These are phyloP conservation scores for Heterohyrax brucei DNA, from an alignment of 2,797 vertebrate genomes.

Conservation along the genomic window DNA sequence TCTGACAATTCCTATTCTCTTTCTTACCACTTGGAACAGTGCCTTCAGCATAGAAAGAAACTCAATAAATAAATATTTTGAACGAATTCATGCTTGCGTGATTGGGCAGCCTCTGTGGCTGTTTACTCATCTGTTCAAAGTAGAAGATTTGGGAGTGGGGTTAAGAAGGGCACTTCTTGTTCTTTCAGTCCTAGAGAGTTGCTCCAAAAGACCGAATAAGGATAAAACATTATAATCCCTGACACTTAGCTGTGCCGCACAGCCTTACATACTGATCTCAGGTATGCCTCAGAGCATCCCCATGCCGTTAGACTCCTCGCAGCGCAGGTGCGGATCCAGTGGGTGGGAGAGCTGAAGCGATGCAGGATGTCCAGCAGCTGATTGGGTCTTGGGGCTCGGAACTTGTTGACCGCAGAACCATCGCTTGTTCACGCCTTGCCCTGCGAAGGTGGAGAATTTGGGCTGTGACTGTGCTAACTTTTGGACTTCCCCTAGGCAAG, in stretches of 20 bases:
- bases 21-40: not conserved
- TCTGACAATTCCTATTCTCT: not conserved
- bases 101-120: not conserved
- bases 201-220: conserved; percentile 45
- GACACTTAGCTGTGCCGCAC: not conserved
- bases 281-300: not conserved
- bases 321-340: not conserved
- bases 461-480: not conserved
- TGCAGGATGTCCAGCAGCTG: fast-evolving
- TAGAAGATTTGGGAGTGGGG: conserved; percentile 27
- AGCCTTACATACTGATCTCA: not conserved
- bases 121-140: conserved; percentile 54
- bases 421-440: not conserved
- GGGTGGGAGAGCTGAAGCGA: not conserved
- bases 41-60: conserved; percentile 8
- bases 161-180: not conserved
- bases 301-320: not conserved
- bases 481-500: not conserved
- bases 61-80: conserved; percentile 60
- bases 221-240: not conserved
- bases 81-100: not conserved
- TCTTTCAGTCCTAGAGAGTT: not conserved
- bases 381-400: not conserved
- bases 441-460: not conserved
- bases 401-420: too few relatives aligned